Evolutionary conservation across 2,797 vertebrate genomes (phyloP).

Genomic region (Sebastes goodei): DNA sequence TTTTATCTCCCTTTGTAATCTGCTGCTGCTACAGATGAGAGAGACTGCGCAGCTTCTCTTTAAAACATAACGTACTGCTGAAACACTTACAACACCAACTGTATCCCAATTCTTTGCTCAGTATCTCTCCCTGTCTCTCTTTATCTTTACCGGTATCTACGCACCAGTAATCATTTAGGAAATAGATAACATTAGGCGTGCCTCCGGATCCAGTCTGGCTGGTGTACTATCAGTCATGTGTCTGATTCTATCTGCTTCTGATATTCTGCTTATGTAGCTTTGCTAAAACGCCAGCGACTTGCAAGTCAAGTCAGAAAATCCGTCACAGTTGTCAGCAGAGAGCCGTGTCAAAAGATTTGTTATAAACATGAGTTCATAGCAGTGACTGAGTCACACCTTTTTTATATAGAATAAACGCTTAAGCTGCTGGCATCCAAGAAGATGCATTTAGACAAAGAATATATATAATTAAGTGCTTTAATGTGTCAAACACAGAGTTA

Average conservation of each 20-base stretch:
- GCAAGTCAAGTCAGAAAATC: conserved; percentile 41
- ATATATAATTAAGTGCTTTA: conserved; percentile 19
- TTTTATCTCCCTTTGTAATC: conserved; percentile 18
- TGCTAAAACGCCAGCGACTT: conserved; percentile 46
- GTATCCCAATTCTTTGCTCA: conserved; percentile 27
- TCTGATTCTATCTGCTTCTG: conserved; percentile 57
- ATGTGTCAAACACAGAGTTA: conserved; percentile 16
- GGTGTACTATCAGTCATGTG: conserved; percentile 40
- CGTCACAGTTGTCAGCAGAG: conserved; percentile 47
- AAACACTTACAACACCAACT: conserved; percentile 23
- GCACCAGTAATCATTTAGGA: conserved; percentile 50
- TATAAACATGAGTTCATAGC: conserved; percentile 16
- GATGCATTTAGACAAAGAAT: conserved; percentile 20
- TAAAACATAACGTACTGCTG: conserved; percentile 5
- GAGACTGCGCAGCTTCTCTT: conserved; percentile 22
- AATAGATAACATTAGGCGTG: conserved; percentile 39
- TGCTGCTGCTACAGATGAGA: not conserved
- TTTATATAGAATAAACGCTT: not conserved
- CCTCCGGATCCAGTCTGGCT: conserved; percentile 28
- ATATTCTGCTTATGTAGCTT: conserved; percentile 48
- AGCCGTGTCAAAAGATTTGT: conserved; percentile 24
- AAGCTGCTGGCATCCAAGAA: not conserved
- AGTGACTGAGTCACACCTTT: not conserved
- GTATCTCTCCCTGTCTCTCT: conserved; percentile 16
- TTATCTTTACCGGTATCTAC: conserved; percentile 25